Base-by-base conservation (phyloP, 1,140 invertebrate genomes). In the Diachasma alloeum region DNA sequence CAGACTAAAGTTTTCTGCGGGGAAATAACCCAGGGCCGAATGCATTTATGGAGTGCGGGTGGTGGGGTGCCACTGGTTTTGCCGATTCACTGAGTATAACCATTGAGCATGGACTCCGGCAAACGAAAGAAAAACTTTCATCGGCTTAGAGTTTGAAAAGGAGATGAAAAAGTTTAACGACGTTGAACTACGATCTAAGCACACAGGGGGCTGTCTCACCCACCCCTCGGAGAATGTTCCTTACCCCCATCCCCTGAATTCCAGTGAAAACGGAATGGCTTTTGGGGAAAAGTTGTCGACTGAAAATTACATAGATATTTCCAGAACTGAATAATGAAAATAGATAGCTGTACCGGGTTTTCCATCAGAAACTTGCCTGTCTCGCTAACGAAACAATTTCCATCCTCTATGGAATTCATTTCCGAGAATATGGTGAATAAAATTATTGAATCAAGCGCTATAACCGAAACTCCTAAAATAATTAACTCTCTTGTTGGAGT, bases 81-180 rank as follows among this genome's bases (percentile, higher is more conserved):
- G 24, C 59, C 59, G 59, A 63, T 63, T 63, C 24, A 24, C 59
- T 63, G 59, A n/a, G 59, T 63, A 63, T 63, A 63, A 63, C 59
- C 24, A 26, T 24, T 26, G 24, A 63, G 59, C 24, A 26, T 26
- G 59, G 24, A 63, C 19, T n/a, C 59, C 19, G 24, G 75, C 71
- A 69, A 81, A 75, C 73, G 79, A 69, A 80, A 82, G 83, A 83
- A 86, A 85, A 87, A 86, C 86, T 87, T 86, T 83, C 81, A 81
- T 78, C 77, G 80, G 81, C 84, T 87, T 85, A 77, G 77, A 87
- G 84, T 88, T 86, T 84, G 81, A 85, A 80, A 86, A 86, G 83
- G 79, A 84, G 83, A 86, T 83, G 84, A 88, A 88, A 86, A 89
- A 89, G 84, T 88, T 87, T 83, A 87, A 87, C 87, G 83, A 86